phyloP scores from a whole-genome alignment of 2,797 vertebrate genomes.

The Martes flavigula region DNA sequence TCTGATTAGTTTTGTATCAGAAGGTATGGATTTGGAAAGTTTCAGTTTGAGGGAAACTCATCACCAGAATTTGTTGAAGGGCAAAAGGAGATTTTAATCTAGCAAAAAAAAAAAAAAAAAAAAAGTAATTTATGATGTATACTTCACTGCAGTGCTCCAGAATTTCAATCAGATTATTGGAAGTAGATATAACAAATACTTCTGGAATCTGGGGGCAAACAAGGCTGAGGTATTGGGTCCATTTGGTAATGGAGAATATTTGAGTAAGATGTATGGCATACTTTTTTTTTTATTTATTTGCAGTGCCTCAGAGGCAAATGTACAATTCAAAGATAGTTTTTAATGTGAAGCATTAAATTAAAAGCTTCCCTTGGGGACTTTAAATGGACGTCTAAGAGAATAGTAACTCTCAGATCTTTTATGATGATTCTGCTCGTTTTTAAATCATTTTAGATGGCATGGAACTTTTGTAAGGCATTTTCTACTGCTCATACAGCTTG shows the following conservation, averaged over 20 bases:
- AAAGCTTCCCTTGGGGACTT: conserved; percentile 80
- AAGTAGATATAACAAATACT: conserved; percentile 17
- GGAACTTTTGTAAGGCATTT: background rate
- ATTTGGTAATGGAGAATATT: conserved; percentile 59
- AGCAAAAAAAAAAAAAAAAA: background rate
- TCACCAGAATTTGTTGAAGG: background rate
- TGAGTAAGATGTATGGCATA: conserved; percentile 63
- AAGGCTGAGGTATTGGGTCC: conserved; percentile 29
- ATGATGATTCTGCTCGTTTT: conserved; percentile 58
- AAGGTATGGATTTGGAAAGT: background rate
- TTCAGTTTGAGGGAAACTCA: background rate
- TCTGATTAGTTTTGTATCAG: background rate
- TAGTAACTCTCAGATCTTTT: conserved; percentile 65
- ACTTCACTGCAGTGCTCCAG: background rate
- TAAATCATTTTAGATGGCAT: conserved; percentile 7
- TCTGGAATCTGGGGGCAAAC: background rate
- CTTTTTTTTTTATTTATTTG: conserved; percentile 78
- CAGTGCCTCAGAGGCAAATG: conserved; percentile 79
- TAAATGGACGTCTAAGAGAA: conserved; percentile 75
- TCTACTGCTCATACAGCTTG: background rate
- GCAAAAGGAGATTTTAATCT: conserved; percentile 12
- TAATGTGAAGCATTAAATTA: conserved; percentile 83
- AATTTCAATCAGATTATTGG: conserved; percentile 27
- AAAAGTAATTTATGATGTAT: background rate
- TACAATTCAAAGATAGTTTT: conserved; percentile 75